phyloP scores from a whole-genome alignment of 2,113 vertebrate species.

The Salvelinus alpinus region DNA sequence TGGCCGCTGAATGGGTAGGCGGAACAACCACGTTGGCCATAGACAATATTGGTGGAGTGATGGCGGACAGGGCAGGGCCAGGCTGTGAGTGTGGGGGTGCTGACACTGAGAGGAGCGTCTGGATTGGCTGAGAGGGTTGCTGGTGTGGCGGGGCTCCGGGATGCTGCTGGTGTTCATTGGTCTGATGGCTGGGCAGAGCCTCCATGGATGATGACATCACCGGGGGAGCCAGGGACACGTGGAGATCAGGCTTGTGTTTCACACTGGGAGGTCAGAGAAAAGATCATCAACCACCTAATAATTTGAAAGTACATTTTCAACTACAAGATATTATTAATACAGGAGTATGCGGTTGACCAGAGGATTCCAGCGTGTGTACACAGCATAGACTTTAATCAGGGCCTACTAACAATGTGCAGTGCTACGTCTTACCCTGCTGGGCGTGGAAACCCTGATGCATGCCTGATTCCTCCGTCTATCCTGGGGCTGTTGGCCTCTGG shows the following conservation, averaged over 20 bases:
- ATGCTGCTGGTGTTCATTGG: constrained; percentile 56
- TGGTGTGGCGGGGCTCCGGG: constrained; percentile 72
- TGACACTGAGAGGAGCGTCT: constrained; percentile 74
- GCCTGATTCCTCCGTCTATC: constrained; percentile 76
- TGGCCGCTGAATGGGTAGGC: constrained; percentile 70
- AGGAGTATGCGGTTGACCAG: not conserved
- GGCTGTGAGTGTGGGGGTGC: constrained; percentile 79
- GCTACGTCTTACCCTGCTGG: constrained; percentile 66
- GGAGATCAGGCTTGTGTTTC: constrained; percentile 85
- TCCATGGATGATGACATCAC: constrained; percentile 81
- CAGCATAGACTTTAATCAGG: no score
- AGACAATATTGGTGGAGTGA: constrained; percentile 66
- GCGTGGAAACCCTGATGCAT: constrained; percentile 58
- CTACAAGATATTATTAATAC: not conserved
- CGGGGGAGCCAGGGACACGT: constrained; percentile 81
- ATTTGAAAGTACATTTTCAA: not conserved
- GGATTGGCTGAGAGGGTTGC: constrained; percentile 79
- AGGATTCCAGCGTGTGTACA: no score
- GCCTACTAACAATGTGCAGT: no score
- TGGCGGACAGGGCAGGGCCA: constrained; percentile 71
- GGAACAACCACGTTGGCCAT: constrained; percentile 72
- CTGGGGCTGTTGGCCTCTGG: constrained; percentile 79
- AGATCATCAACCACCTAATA: not conserved
- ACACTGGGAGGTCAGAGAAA: constrained; percentile 59
- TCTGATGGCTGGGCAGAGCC: constrained; percentile 72